A percentile compares a stretch with the other conserved stretches of the same genome.
These are phyloP conservation scores for Lamellibrachia luymesi DNA, from an alignment of 1,140 invertebrate species.

Conservation along the genomic window DNA sequence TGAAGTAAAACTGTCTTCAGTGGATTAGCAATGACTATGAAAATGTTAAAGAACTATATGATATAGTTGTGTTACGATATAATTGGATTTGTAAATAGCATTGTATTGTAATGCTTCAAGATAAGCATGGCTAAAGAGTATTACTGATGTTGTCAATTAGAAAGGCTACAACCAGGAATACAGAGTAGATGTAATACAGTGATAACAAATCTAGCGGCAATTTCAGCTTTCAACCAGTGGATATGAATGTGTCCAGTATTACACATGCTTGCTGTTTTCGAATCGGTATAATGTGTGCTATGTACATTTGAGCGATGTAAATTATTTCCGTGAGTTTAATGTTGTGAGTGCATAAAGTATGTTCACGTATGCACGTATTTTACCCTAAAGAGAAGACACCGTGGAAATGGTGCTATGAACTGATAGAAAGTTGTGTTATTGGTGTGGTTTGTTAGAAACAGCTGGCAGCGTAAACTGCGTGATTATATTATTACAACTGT, in stretches of 20 bases:
- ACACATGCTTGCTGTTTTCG: not conserved
- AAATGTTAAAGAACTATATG: not conserved
- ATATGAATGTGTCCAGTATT: not conserved
- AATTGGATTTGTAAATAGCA: not conserved
- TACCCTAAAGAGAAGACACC: not conserved
- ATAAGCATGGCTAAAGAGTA: not conserved
- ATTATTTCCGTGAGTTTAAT: not conserved
- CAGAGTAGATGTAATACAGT: not conserved
- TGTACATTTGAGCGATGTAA: not conserved
- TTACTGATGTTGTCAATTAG: not conserved
- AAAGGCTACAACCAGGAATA: not conserved
- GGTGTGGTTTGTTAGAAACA: not conserved
- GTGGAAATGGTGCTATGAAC: not conserved
- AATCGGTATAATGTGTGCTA: not conserved
- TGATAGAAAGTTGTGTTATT: not conserved
- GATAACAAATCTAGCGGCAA: not conserved
- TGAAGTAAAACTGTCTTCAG: not conserved
- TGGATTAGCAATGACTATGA: not conserved
- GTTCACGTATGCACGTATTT: not conserved
- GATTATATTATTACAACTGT: too few species aligned
- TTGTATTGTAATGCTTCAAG: not conserved
- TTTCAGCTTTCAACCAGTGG: not conserved
- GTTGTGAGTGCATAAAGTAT: not conserved
- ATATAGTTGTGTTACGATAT: not conserved
- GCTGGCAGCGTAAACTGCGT: too few species aligned